Evolutionary conservation across 2,888 invertebrate species (phyloP), one percentile per base, ranked within the genome.

Genomic region (Drosophila merina): DNA sequence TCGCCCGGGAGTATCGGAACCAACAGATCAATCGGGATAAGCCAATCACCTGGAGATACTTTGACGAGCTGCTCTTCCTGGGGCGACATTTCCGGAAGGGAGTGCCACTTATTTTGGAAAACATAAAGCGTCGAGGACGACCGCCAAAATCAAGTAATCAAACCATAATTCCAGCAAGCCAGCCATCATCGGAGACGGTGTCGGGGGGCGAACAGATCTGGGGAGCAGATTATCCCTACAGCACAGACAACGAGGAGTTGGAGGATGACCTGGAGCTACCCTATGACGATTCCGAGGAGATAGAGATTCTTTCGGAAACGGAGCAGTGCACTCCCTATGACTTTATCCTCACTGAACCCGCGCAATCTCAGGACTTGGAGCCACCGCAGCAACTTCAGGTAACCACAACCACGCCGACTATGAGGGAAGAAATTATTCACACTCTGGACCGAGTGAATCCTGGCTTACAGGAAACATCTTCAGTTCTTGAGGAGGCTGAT

Each of bases 1-100:
- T 91, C 62, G 81, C 90, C 0, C 80, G 89, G 3, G 89, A 90
- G 68, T 91, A 87, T 74, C 82, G 89, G 2, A 79, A 80, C 44
- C 72, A 88, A 30, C 85, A 84, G 50, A 74, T 90, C 3, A 63
- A 82, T 51, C 81, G 77, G 8, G 51, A 81, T 1, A 70, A 68
- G n/a, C 76, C 87, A 0, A 78, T 88, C 0, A 84, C 76, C 1
- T 90, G 91, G 91, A 67, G 80, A 1, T 83, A 90, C 42, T 90
- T 86, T 36, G 74, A 79, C 38, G 88, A 90, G 48, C 70, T 90
- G 1, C 58, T 79, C n/a, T 90, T 91, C 50, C 59, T 90, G 8
- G 86, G 76, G 25, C 58, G 74, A 1, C 89, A 89, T 54, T 89
- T 85, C 40, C 82, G 89, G 48, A 89, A 89, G 69, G 89, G 89